Evolutionary conservation across 2,888 invertebrate species (phyloP), one percentile per base, ranked within the genome.

Genomic region (Scaptodrosophila latifasciaeformis): DNA sequence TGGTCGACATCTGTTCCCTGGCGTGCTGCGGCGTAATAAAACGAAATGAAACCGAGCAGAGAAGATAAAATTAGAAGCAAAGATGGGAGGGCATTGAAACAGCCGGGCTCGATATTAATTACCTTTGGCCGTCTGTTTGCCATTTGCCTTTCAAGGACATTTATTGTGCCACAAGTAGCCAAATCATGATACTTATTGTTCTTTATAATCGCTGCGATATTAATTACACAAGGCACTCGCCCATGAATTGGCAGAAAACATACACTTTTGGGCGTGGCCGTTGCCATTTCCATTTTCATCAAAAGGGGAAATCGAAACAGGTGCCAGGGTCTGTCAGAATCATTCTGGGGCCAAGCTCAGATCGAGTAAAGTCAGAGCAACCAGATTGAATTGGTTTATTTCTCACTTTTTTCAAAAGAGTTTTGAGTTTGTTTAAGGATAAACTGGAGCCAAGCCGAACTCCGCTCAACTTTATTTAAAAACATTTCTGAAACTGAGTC

Each of bases 1-100:
- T 19, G n/a, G n/a, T n/a, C 66, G 60, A 70, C 74, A 81, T 52
- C 81, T 74, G 81, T 49, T 61, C 50, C 58, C 62, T 64, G 79
- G 79, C 78, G 81, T 63, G 60, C 58, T 56, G 42, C 42, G 47
- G 47, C 57, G n/a, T n/a, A 61, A 67, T 75, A 78, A 74, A 81
- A 54, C 48, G 56, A 59, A 43, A 40, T n/a, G 50, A 55, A 51
- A 53, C 45, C 46, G 18, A 54, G 30, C 49, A 58, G 31, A 43
- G 35, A 30, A 21, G 39, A 31, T 24, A 21, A 35, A 29, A 12
- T 13, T 30, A 15, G 12, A 37, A 42, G 7, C n/a, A n/a, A n/a
- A n/a, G n/a, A n/a, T n/a, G n/a, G n/a, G n/a, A n/a, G n/a, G n/a
- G n/a, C n/a, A n/a, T n/a, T n/a, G n/a, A n/a, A n/a, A 17, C 42